Conservation (phyloP, 2,888 invertebrate species). For the Charanyca ferruginea region DNA sequence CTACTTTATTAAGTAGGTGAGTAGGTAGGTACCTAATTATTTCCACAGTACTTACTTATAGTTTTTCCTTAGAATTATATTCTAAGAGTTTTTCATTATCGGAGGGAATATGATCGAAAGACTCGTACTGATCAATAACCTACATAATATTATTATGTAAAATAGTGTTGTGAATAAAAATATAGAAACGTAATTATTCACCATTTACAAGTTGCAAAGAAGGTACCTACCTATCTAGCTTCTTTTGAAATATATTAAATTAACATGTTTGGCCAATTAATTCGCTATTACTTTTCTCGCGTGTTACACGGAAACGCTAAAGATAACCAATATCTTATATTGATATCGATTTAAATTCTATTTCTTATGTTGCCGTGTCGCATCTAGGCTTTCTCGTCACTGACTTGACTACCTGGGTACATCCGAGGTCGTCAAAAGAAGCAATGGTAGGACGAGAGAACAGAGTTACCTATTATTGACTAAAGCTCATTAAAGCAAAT, state of each 20-base stretch:
- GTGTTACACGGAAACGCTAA: slow-evolving; percentile 53
- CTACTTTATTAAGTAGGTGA: slow-evolving; percentile 13
- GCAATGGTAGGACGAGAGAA: background rate
- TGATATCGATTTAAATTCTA: slow-evolving; percentile 19
- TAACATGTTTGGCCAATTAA: slow-evolving; percentile 55
- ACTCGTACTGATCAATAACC: slow-evolving; percentile 1
- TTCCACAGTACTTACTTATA: slow-evolving; percentile 42
- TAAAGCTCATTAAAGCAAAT: no score
- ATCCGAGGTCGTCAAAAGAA: background rate
- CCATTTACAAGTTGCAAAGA: slow-evolving; percentile 48
- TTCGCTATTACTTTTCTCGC: slow-evolving; percentile 46
- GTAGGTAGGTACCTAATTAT: no score
- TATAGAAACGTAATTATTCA: slow-evolving; percentile 21
- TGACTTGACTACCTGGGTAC: no score
- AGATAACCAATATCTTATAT: slow-evolving; percentile 43
- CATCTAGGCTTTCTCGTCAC: no score
- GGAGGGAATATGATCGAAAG: slow-evolving; percentile 27
- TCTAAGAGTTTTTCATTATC: slow-evolving; percentile 10
- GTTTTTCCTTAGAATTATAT: no score
- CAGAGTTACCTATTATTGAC: no score
- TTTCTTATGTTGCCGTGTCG: no score
- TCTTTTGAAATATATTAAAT: slow-evolving; percentile 13
- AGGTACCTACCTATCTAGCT: no score
- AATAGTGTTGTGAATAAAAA: background rate
- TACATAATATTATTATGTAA: slow-evolving; percentile 5